A percentile compares a stretch with the other conserved stretches of the same genome.
These are phyloP conservation scores for Pungitius pungitius DNA, from an alignment of 2,113 vertebrate species.

Conservation along the genomic window DNA sequence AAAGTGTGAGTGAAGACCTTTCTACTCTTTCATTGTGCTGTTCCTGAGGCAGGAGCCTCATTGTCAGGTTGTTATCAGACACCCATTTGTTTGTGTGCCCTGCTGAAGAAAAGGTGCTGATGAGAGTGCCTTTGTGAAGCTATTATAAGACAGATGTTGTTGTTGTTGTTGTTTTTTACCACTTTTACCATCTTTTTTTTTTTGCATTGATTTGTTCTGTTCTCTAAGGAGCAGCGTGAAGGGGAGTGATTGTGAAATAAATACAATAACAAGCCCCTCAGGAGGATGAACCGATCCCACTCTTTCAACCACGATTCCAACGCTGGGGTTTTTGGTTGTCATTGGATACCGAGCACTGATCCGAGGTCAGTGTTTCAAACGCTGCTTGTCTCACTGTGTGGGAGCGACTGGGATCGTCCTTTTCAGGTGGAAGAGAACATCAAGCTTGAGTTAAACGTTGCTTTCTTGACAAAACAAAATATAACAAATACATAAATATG, in stretches of 20 bases:
- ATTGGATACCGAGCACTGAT: neutral
- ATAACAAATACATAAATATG: neutral
- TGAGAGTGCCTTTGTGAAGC: slow-evolving; percentile 40
- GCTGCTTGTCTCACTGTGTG: neutral
- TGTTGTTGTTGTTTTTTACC: neutral
- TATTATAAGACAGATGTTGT: neutral
- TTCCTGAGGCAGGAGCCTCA: slow-evolving; percentile 11
- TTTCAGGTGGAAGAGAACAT: neutral
- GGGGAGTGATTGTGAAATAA: slow-evolving; percentile 2
- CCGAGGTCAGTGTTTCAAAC: neutral
- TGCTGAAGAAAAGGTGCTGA: slow-evolving; percentile 34
- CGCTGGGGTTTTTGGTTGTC: neutral
- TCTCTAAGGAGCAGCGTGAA: neutral
- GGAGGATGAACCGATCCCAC: neutral
- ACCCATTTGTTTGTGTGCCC: neutral
- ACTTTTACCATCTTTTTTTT: neutral
- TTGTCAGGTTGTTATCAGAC: slow-evolving; percentile 14
- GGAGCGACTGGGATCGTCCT: neutral
- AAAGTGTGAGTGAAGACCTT: slow-evolving; percentile 6
- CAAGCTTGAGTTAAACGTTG: neutral
- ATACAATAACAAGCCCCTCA: slow-evolving; percentile 3
- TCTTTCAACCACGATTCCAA: neutral
- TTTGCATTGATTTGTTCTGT: neutral
- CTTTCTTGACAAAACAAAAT: neutral
- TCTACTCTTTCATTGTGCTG: slow-evolving; percentile 22